Evolutionary conservation across 2,888 invertebrate genomes (phyloP), one percentile per base, ranked within the genome.

Genomic region (Lasioglossum vierecki): DNA sequence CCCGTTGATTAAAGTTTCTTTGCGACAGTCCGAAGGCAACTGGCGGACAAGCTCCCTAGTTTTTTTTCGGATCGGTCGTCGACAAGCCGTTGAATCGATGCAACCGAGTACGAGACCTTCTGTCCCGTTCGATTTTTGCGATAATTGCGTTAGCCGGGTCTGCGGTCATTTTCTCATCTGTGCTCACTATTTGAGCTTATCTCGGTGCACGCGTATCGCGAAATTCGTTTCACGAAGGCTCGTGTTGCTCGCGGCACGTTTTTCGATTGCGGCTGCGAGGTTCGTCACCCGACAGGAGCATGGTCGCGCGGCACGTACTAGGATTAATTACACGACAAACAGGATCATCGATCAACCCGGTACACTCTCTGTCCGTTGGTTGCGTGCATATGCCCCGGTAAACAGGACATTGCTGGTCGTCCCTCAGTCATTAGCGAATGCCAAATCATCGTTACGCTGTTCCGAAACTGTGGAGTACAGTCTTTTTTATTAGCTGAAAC

Each of bases 271-370:
- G 76, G 8, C 39, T 22, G 30, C 75, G 30, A 15, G 44, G 41
- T 44, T 71, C 44, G 70, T 41, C 39, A 70, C 41, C 22, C 41
- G 22, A 13, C 57, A 4, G 30, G 13, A 66, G n/a, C 35, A 63
- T 26, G 39, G 46, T n/a, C 70, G 13, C 22, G 35, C n/a, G 44
- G 70, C 41, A 46, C 66, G 68, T 75, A 75, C 60, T n/a, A 26
- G 75, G 73, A 85, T 86, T 85, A 85, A 86, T 85, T 85, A 80
- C 85, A 46, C 35, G 70, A 35, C 22, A 79, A 74, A 72, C 82
- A n/a, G 57, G 79, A 76, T 70, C 76, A 57, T 82, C 82, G 82
- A 86, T 86, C 86, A 79, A 63, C 68, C 66, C 53, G 70, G 76
- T 63, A n/a, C 79, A 39, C 35, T 39, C 30, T n/a, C 44, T 71